phyloP scores from a whole-genome alignment of 2,113 vertebrate genomes.

The Podarcis muralis region DNA sequence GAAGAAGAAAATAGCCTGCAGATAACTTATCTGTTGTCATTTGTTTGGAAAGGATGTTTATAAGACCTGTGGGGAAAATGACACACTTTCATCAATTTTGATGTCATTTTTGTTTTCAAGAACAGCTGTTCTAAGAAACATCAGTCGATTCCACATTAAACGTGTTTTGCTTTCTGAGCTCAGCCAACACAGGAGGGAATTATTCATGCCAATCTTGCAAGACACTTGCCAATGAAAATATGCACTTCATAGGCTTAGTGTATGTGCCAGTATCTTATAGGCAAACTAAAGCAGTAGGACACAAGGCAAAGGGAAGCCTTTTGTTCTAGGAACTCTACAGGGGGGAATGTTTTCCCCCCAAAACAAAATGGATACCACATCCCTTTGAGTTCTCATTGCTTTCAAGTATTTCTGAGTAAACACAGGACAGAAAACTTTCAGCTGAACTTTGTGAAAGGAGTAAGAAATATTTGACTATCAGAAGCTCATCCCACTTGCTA shows the following conservation, averaged over 20 bases:
- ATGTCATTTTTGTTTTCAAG: constrained; percentile 50
- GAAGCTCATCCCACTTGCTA: background rate
- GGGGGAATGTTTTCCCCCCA: background rate
- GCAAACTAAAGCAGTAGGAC: constrained; percentile 28
- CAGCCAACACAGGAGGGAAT: constrained; percentile 25
- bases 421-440: background rate
- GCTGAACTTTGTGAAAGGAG: background rate
- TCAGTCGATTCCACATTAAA: constrained; percentile 56
- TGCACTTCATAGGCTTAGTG: constrained; percentile 28
- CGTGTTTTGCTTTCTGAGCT: constrained; percentile 46
- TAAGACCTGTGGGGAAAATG: constrained; percentile 41
- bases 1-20: background rate
- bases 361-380: background rate
- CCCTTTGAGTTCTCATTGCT: constrained; percentile 5
- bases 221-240: constrained; percentile 41
- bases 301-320: constrained; percentile 24
- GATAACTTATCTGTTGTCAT: constrained; percentile 38
- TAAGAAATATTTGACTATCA: background rate
- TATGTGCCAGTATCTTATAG: constrained; percentile 22
- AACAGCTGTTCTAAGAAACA: constrained; percentile 62
- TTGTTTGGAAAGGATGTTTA: constrained; percentile 51
- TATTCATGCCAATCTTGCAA: constrained; percentile 41
- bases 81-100: constrained; percentile 50
- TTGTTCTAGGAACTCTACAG: constrained; percentile 49
- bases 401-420: background rate